These are phyloP conservation scores for Netelia inedita DNA, from an alignment of 2,888 invertebrate genomes.

Conservation along the genomic window DNA sequence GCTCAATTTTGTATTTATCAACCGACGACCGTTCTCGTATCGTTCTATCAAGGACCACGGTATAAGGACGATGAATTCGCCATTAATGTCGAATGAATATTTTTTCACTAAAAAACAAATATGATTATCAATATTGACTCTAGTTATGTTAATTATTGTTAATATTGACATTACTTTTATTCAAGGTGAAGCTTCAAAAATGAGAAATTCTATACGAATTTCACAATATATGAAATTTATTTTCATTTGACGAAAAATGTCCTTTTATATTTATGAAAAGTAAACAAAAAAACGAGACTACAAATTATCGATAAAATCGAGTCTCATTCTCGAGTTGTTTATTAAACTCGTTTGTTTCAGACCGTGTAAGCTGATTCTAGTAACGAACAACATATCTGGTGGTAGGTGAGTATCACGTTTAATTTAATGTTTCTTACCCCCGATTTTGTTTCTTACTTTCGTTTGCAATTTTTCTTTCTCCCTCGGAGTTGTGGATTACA, in stretches of 20 bases:
- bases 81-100: too few relatives aligned
- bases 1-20: background rate
- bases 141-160: too few relatives aligned
- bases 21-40: background rate
- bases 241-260: background rate
- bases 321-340: background rate
- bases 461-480: constrained; percentile 15
- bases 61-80: too few relatives aligned
- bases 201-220: background rate
- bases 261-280: background rate
- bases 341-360: constrained; percentile 18
- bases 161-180: too few relatives aligned
- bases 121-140: too few relatives aligned
- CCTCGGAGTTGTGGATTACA: constrained; percentile 23
- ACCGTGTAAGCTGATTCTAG: constrained; percentile 5
- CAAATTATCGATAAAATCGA: background rate
- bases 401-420: constrained; percentile 41
- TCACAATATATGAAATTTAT: background rate
- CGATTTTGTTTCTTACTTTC: constrained; percentile 15
- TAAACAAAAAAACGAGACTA: background rate
- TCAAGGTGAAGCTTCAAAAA: too few relatives aligned
- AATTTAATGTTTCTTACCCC: constrained; percentile 10
- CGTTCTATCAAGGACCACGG: too few relatives aligned
- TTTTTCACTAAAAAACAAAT: too few relatives aligned
- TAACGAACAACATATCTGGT: background rate